A percentile compares a stretch with the other conserved stretches of the same genome.
phyloP scores from a whole-genome alignment of 35 echinoderm and acorn worm genomes.

The Apostichopus parvimensis region DNA sequence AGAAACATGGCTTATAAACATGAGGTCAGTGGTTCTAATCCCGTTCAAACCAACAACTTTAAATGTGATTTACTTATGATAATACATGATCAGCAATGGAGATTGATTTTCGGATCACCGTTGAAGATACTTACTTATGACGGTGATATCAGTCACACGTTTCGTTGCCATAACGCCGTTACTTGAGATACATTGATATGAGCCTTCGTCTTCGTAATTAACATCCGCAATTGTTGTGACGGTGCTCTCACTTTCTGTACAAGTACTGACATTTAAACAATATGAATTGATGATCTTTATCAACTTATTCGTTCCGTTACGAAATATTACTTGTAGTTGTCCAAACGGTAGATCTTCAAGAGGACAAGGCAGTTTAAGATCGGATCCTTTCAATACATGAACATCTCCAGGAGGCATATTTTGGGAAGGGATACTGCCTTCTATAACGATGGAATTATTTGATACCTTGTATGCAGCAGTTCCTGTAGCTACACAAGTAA shows the following conservation, averaged over 20 bases:
- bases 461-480: neutral
- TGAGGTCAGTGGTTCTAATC: too few relatives aligned
- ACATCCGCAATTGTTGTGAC: neutral
- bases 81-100: too few relatives aligned
- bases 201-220: neutral
- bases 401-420: neutral
- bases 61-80: too few relatives aligned
- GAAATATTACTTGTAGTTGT: neutral
- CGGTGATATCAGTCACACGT: neutral
- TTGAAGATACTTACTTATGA: neutral
- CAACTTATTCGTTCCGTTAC: neutral
- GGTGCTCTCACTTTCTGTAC: neutral
- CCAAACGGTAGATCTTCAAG: neutral
- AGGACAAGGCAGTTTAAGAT: neutral
- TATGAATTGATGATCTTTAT: neutral
- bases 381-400: neutral
- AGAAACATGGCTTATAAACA: too few relatives aligned
- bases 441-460: neutral
- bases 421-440: neutral
- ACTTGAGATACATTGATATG: conserved; percentile 3
- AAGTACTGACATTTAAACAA: neutral
- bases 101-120: too few relatives aligned
- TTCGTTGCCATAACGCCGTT: neutral
- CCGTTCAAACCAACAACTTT: too few relatives aligned
- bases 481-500: neutral